Conservation (phyloP, 2,113 vertebrate genomes). For the Spilogale gracilis region DNA sequence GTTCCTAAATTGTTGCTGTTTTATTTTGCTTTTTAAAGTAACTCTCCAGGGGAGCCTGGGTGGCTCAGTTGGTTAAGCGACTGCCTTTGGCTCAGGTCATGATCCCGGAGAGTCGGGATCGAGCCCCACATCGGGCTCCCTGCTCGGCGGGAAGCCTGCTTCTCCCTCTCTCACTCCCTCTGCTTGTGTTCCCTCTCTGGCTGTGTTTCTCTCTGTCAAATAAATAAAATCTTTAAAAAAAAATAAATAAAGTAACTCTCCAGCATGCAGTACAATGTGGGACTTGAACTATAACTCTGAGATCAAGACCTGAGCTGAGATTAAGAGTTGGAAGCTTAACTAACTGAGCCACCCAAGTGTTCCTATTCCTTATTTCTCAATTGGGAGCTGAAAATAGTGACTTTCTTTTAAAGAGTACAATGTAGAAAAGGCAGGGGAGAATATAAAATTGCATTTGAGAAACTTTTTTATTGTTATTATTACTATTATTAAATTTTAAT, state of each 20-base stretch:
- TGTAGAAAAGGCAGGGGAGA: neutral
- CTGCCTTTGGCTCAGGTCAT: too few species aligned
- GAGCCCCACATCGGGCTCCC: too few species aligned
- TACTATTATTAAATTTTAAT: neutral
- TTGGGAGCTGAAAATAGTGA: neutral
- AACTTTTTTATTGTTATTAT: neutral
- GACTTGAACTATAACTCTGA: neutral
- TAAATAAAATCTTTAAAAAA: too few species aligned
- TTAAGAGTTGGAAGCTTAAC: neutral
- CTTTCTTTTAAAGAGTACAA: neutral
- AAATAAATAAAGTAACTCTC: neutral
- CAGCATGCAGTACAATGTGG: neutral
- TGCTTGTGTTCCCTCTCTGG: too few species aligned
- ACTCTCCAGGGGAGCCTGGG: too few species aligned
- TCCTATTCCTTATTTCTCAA: neutral
- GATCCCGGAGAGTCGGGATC: too few species aligned
- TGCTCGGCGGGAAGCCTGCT: too few species aligned
- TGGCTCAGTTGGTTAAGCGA: too few species aligned
- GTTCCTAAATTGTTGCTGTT: neutral
- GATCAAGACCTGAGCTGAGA: neutral
- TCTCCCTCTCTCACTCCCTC: too few species aligned
- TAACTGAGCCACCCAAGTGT: neutral
- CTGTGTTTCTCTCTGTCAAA: too few species aligned
- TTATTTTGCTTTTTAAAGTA: neutral
- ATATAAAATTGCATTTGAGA: neutral